Conservation (phyloP, 2,113 vertebrate genomes). For the Galbula dea region DNA sequence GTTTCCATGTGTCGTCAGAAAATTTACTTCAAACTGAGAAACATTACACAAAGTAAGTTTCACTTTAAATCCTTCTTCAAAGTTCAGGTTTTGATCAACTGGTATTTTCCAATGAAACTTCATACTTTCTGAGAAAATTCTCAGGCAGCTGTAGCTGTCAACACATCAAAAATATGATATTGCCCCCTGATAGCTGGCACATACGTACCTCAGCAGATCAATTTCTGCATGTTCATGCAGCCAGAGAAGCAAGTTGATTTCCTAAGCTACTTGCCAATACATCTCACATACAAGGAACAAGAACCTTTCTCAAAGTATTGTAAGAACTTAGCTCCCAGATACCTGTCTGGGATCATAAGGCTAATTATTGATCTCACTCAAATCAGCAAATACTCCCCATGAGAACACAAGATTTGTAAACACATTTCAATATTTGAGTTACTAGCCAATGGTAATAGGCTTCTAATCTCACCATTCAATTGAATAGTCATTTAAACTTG, state of each 20-base stretch:
- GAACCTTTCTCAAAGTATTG: not conserved
- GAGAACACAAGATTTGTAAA: not conserved
- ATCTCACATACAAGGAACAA: not conserved
- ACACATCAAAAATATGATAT: not conserved
- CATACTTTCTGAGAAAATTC: not conserved
- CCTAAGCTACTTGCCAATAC: not conserved
- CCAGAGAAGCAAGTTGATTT: not conserved
- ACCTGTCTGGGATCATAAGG: not conserved
- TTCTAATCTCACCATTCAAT: not conserved
- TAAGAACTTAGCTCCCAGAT: not conserved
- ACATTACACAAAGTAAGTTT: not conserved
- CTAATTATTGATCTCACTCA: not conserved
- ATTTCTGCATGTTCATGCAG: constrained; percentile 14
- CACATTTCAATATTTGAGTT: not conserved
- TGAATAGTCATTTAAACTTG: constrained; percentile 28
- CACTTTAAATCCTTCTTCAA: not conserved
- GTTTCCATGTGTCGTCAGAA: not conserved
- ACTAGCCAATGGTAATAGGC: not conserved
- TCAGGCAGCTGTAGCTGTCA: constrained; percentile 25
- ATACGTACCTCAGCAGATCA: not conserved
- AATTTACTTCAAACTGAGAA: not conserved
- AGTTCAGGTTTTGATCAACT: not conserved
- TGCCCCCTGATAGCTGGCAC: constrained; percentile 3
- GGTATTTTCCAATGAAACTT: not conserved
- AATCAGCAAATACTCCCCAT: not conserved